Evolutionary conservation across 2,113 vertebrate genomes (phyloP), one percentile per base, ranked within the genome.

Genomic region (Ictalurus punctatus): DNA sequence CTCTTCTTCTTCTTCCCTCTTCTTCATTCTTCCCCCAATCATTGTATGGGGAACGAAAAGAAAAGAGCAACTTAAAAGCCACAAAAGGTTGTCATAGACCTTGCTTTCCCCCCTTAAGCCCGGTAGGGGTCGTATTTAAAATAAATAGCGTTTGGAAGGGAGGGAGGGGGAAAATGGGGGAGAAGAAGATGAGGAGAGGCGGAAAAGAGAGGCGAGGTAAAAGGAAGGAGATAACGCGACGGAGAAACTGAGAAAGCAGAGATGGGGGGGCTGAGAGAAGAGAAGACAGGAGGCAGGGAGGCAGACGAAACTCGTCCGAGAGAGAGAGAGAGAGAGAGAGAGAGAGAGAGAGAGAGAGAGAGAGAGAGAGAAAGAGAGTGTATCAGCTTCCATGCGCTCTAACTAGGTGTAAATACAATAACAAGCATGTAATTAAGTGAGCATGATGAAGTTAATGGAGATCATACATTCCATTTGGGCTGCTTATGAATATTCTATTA

Each of bases 391-490:
- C 97, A 97, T 97, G 96, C 97, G 98, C 98, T 98, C 98, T 99
- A 99, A 99, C 98, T 98, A 99, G 98, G 98, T 99, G 98, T 99
- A 99, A 99, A 99, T 99, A 99, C 98, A 99, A 99, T 99, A 99
- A 99, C 98, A 99, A 99, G 98, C 98, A 98, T 99, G 98, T 99
- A 99, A 99, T 99, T 99, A 99, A 99, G 98, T 99, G 98, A 99
- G 97, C 98, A 99, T 99, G 98, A 99, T 99, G 98, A 99, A 99
- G 98, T 99, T 99, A 99, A 99, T 99, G 98, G 98, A 99, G 98
- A 99, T 99, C 98, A 99, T 99, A 98, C 98, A 99, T 99, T 99
- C 97, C 96, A 97, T 98, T 98, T 98, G 97, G 97, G 94, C 95
- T 95, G 97, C 97, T 97, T 99, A 99, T 99, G 98, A 99, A 99